These are phyloP conservation scores for Eufriesea mexicana DNA, from an alignment of 1,140 invertebrate genomes.

Conservation along the genomic window DNA sequence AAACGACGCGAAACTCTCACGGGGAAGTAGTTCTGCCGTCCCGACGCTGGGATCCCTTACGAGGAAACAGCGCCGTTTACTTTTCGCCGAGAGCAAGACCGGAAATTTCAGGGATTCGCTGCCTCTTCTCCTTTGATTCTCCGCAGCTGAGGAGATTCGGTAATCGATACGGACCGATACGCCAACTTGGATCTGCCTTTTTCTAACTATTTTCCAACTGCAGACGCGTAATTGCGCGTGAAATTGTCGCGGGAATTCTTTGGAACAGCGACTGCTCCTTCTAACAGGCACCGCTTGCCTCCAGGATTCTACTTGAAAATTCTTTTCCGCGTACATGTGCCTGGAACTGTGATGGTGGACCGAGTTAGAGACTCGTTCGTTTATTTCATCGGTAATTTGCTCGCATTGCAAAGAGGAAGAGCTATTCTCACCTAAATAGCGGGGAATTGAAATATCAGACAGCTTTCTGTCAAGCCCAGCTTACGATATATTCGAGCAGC, in stretches of 20 bases:
- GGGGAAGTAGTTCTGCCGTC: constrained; percentile 4
- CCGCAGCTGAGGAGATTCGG: not conserved
- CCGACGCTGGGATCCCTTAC: not conserved
- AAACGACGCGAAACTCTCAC: constrained; percentile 36
- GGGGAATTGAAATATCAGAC: too few species aligned
- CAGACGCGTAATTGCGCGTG: not conserved
- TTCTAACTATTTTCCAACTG: not conserved
- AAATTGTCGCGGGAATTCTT: not conserved
- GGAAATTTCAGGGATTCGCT: not conserved
- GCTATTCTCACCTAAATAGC: too few species aligned
- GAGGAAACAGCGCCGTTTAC: constrained; percentile 1
- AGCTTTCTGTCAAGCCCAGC: too few species aligned
- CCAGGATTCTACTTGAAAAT: too few species aligned
- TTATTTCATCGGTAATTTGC: too few species aligned
- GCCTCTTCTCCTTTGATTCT: not conserved
- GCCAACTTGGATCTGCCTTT: not conserved
- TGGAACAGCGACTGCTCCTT: not conserved
- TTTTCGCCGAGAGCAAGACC: not conserved
- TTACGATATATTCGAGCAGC: too few species aligned
- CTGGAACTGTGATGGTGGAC: too few species aligned
- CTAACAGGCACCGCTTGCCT: not conserved
- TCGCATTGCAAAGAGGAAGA: too few species aligned
- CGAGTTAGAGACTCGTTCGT: too few species aligned
- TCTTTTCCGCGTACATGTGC: too few species aligned
- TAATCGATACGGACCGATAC: not conserved